Conservation (phyloP, 2,797 vertebrate genomes). For the Lacerta bilineata region DNA sequence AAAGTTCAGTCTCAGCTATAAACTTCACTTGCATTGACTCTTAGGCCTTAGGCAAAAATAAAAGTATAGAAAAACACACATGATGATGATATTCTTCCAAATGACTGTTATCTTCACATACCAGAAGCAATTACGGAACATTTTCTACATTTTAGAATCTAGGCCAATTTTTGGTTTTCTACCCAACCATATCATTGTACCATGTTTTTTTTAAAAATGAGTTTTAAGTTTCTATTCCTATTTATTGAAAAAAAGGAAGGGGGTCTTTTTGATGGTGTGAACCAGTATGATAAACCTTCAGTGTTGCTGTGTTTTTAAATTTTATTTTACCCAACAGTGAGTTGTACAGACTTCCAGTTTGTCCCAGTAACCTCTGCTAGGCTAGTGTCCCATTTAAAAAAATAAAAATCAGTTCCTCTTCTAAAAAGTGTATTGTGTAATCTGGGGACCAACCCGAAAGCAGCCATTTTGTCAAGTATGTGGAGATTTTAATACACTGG, state of each 20-base stretch:
- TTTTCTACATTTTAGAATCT: conserved; percentile 3
- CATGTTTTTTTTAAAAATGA: neutral
- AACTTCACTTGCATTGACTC: conserved; percentile 8
- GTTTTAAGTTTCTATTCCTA: neutral
- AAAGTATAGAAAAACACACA: neutral
- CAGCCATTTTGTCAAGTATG: neutral
- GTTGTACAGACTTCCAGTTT: neutral
- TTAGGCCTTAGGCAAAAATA: neutral
- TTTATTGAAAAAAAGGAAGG: neutral
- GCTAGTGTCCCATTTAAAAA: too few relatives aligned
- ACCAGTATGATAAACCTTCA: neutral
- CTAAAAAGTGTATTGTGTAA: neutral
- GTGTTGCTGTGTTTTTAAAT: neutral
- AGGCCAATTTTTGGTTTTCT: neutral
- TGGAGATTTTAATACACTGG: neutral
- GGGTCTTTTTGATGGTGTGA: too few relatives aligned
- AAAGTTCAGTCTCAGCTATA: neutral
- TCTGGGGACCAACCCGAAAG: neutral
- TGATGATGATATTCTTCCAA: neutral
- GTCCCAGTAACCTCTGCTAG: neutral
- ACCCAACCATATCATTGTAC: neutral
- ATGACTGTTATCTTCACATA: neutral
- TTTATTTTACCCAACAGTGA: neutral
- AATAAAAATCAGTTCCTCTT: too few relatives aligned
- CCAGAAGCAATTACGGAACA: neutral